Evolutionary conservation across 2,113 vertebrate species (phyloP).

Genomic region (Dasyurus viverrinus): DNA sequence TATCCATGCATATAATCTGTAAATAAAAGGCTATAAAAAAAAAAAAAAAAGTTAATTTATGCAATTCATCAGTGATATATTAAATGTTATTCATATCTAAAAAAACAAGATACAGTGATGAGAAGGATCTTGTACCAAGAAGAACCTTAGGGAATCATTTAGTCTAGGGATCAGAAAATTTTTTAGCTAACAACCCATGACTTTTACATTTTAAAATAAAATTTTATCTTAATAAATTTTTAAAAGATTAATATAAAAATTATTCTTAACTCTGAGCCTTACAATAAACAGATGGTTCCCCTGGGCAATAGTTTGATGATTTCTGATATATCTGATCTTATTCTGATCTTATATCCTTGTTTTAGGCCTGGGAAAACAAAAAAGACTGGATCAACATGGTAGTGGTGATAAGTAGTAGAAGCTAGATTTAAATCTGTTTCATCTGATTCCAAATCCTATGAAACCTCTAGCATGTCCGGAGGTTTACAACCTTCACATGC

Average conservation of each 20-base stretch:
- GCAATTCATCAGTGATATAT: no score
- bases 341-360: background rate
- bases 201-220: background rate
- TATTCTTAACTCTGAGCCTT: background rate
- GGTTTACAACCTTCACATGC: no score
- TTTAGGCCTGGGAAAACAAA: constrained; percentile 7
- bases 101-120: no score
- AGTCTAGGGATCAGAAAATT: no score
- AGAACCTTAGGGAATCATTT: no score
- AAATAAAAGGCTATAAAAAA: no score
- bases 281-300: background rate
- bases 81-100: no score
- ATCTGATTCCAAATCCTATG: background rate
- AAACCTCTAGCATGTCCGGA: background rate
- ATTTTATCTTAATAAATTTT: background rate
- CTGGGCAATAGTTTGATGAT: background rate
- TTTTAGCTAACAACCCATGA: no score
- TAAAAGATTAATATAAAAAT: background rate
- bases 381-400: background rate
- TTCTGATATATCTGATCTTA: background rate
- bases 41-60: no score
- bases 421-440: background rate
- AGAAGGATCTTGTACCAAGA: background rate
- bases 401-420: background rate
- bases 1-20: no score